Evolutionary conservation across 2,113 vertebrate species (phyloP).

Genomic region (Coturnix japonica): DNA sequence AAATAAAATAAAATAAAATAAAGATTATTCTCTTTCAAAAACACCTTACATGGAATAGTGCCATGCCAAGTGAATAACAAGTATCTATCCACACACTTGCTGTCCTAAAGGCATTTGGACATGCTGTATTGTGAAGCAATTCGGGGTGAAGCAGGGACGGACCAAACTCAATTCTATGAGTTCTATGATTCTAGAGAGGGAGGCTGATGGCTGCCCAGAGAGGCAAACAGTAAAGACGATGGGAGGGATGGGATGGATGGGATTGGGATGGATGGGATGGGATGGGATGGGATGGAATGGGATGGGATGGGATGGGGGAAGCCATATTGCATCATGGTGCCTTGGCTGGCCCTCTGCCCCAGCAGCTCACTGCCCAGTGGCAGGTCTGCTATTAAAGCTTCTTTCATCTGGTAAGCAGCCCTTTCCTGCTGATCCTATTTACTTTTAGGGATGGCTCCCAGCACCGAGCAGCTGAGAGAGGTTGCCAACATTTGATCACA

Average conservation of each 20-base stretch:
- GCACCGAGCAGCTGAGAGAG: background rate
- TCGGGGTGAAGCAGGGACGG: background rate
- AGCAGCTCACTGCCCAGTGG: background rate
- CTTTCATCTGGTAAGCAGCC: background rate
- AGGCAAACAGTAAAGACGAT: fast-evolving
- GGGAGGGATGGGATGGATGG: background rate
- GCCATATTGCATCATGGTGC: background rate
- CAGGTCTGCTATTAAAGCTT: slow-evolving; percentile 15
- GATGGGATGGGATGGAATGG: background rate
- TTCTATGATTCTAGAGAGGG: background rate
- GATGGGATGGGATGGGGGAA: fast-evolving
- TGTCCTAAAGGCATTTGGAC: background rate
- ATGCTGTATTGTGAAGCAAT: background rate
- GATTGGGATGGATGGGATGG: fast-evolving
- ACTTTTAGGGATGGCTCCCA: slow-evolving; percentile 13
- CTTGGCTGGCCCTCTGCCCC: background rate
- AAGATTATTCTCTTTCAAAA: background rate
- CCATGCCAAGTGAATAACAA: background rate
- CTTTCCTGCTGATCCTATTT: background rate
- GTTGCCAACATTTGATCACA: background rate
- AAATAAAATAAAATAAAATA: too few relatives aligned
- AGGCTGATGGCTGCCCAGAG: background rate
- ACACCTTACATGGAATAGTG: background rate
- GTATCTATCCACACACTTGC: background rate
- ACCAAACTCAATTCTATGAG: too few relatives aligned